Evolutionary conservation across 2,797 vertebrate species (phyloP).

Genomic region (Capromys pilorides): DNA sequence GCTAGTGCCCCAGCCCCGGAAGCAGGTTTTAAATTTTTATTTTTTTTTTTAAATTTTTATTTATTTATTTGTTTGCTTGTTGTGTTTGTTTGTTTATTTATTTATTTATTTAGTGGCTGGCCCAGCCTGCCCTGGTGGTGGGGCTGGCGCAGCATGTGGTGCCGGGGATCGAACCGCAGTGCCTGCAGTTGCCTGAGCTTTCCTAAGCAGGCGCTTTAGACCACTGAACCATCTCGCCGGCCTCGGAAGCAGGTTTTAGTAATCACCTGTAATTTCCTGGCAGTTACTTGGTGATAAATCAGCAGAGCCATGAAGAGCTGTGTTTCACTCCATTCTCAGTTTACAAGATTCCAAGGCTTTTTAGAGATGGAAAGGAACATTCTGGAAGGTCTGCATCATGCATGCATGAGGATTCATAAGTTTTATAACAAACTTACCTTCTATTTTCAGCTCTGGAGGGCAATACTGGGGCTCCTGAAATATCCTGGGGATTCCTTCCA

Average conservation of each 20-base stretch:
- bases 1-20: no score
- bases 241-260: constrained; percentile 5
- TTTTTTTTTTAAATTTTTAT: no score
- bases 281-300: not conserved
- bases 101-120: no score
- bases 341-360: constrained; percentile 4
- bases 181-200: no score
- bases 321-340: not conserved
- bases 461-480: not conserved
- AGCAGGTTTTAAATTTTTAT: no score
- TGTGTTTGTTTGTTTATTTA: no score
- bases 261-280: constrained; percentile 39
- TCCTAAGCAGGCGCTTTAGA: no score
- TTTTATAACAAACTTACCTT: constrained; percentile 20
- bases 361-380: constrained; percentile 6
- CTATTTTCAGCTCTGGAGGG: not conserved
- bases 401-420: not conserved
- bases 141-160: no score
- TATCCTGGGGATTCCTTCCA: not conserved
- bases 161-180: no score
- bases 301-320: not conserved
- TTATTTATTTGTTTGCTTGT: no score
- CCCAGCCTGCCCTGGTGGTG: no score
- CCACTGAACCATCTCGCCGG: no score
- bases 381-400: constrained; percentile 35